A percentile compares a stretch with the other conserved stretches of the same genome.
Conservation (phyloP, 2,113 vertebrate genomes). For the Phrynocephalus versicolor region DNA sequence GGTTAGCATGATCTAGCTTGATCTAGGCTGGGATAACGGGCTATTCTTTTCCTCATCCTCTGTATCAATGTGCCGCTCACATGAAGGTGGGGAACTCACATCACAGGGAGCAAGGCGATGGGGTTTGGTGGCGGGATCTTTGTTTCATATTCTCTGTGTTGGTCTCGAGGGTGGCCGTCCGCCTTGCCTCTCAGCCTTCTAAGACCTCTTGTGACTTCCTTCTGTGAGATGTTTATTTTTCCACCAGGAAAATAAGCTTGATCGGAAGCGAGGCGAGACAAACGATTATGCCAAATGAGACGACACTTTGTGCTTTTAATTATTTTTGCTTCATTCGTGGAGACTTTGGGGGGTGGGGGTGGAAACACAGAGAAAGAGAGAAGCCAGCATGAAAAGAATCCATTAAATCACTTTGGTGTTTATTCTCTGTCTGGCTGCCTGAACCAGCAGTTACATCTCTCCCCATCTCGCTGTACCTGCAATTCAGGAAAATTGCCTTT, state of each 20-base stretch:
- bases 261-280: neutral
- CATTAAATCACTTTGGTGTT: conserved; percentile 58
- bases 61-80: too few relatives aligned
- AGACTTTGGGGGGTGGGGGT: neutral
- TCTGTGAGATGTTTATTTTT: conserved; percentile 10
- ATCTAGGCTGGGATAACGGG: too few relatives aligned
- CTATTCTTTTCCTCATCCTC: too few relatives aligned
- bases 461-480: conserved; percentile 59
- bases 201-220: neutral
- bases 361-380: neutral
- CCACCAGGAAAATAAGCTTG: neutral
- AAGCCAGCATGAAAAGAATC: conserved; percentile 48
- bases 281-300: neutral
- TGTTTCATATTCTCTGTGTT: neutral
- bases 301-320: neutral
- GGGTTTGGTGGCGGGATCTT: neutral
- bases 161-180: neutral
- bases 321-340: neutral
- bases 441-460: conserved; percentile 60
- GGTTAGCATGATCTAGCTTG: too few relatives aligned
- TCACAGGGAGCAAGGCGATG: too few relatives aligned
- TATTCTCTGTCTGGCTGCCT: conserved; percentile 56
- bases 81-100: too few relatives aligned
- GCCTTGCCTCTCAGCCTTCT: neutral
- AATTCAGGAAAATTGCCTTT: conserved; percentile 68